A percentile compares a stretch with the other conserved stretches of the same genome.
These are phyloP conservation scores for Sitta carolinensis DNA, from an alignment of 2,797 vertebrate species.

Conservation along the genomic window DNA sequence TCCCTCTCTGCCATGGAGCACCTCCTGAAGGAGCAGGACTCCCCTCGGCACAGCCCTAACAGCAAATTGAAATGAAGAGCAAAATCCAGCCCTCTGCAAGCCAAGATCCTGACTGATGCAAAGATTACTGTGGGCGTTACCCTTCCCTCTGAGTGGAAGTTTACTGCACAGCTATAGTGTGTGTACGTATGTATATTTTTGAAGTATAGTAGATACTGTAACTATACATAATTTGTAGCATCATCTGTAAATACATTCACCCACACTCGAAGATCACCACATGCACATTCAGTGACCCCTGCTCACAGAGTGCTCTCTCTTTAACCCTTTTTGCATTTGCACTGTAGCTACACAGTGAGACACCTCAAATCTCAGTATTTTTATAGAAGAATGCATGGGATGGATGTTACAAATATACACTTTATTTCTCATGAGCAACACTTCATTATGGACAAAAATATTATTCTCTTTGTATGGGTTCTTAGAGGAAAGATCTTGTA, in stretches of 20 bases:
- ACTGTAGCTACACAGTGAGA: background rate
- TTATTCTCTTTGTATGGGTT: background rate
- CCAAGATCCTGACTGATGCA: background rate
- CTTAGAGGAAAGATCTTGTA: background rate
- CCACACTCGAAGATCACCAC: background rate
- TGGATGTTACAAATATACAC: background rate
- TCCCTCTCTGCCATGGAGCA: background rate
- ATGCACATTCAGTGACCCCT: background rate
- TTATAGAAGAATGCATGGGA: background rate
- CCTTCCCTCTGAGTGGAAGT: background rate
- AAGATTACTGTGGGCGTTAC: background rate
- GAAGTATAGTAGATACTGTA: background rate
- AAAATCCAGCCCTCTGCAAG: background rate
- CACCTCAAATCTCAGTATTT: background rate
- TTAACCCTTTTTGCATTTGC: background rate
- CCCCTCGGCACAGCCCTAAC: background rate
- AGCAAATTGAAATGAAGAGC: background rate
- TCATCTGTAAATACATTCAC: background rate
- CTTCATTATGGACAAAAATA: background rate
- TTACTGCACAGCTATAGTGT: background rate
- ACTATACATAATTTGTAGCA: background rate
- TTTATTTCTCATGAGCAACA: background rate
- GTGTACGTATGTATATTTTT: background rate
- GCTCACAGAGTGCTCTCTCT: background rate
- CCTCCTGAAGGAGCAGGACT: background rate